Conservation (phyloP, 92 coral and sea anemone species). For the Phenganax marumi region DNA sequence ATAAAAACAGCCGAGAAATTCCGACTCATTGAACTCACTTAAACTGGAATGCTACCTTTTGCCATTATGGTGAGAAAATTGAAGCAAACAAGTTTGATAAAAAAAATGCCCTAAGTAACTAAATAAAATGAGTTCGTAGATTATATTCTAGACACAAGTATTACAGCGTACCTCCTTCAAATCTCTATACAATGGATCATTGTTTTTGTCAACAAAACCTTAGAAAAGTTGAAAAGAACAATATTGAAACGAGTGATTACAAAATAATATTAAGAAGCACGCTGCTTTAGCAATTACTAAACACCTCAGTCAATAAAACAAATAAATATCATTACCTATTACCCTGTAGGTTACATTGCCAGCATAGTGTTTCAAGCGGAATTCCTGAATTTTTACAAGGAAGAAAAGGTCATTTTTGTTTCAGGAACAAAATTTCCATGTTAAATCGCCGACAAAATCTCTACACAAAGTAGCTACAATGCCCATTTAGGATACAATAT, state of each 20-base stretch:
- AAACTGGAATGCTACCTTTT: too few species aligned
- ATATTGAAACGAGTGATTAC: not conserved
- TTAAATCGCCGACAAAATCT: not conserved
- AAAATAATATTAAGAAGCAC: not conserved
- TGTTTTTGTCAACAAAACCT: constrained; percentile 99
- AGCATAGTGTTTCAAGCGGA: constrained; percentile 92
- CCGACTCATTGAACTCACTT: too few species aligned
- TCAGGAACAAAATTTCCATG: not conserved
- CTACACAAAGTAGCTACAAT: not conserved
- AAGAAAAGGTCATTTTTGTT: too few species aligned
- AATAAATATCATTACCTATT: constrained; percentile 56
- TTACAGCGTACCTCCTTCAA: constrained; percentile 73
- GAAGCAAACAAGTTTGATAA: too few species aligned
- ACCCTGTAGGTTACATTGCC: constrained; percentile 91
- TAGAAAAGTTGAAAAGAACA: not conserved
- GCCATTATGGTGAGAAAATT: too few species aligned
- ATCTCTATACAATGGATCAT: constrained; percentile 90
- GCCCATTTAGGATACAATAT: not conserved
- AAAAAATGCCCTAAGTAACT: not conserved
- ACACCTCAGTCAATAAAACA: not conserved
- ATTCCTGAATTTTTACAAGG: constrained; percentile 62
- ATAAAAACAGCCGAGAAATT: too few species aligned
- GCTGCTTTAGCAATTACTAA: not conserved
- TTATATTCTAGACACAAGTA: not conserved
- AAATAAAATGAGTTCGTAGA: not conserved